Evolutionary conservation across 2,797 vertebrate genomes (phyloP).

Genomic region (Nannoperca obscura): DNA sequence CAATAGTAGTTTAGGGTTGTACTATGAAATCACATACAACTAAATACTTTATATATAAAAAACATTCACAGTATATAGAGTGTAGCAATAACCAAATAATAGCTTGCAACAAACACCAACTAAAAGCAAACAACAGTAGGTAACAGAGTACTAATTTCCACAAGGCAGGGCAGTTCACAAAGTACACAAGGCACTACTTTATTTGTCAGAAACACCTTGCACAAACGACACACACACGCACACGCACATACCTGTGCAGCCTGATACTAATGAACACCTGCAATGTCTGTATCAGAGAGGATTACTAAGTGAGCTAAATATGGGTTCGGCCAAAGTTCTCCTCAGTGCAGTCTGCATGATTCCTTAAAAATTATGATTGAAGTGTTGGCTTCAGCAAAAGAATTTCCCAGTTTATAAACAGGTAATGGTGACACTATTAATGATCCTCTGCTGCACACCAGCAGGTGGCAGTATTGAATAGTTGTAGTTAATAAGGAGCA

Average conservation of each 20-base stretch:
- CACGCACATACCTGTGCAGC: constrained; percentile 36
- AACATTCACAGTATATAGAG: not conserved
- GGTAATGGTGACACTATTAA: not conserved
- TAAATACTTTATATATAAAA: not conserved
- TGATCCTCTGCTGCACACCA: constrained; percentile 43
- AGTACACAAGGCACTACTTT: constrained; percentile 40
- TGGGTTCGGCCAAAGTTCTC: constrained; percentile 17
- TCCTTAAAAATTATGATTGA: constrained; percentile 13
- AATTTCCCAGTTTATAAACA: not conserved
- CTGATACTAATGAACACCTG: constrained; percentile 36
- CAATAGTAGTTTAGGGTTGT: not conserved
- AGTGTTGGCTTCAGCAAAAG: constrained; percentile 5
- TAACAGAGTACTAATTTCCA: constrained; percentile 22
- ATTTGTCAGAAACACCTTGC: constrained; percentile 63
- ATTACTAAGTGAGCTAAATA: constrained; percentile 31
- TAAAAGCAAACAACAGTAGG: constrained; percentile 24
- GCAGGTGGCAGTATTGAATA: constrained; percentile 84
- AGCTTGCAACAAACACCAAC: not conserved
- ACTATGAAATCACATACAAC: not conserved
- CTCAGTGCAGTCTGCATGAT: constrained; percentile 4
- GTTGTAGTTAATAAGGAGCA: constrained; percentile 25
- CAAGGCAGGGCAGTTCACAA: constrained; percentile 29
- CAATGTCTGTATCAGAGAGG: constrained; percentile 10
- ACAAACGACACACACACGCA: constrained; percentile 52
- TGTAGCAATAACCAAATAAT: constrained; percentile 17